phyloP scores from a whole-genome alignment of 2,797 vertebrate species.

The Lagocephalus sceleratus region DNA sequence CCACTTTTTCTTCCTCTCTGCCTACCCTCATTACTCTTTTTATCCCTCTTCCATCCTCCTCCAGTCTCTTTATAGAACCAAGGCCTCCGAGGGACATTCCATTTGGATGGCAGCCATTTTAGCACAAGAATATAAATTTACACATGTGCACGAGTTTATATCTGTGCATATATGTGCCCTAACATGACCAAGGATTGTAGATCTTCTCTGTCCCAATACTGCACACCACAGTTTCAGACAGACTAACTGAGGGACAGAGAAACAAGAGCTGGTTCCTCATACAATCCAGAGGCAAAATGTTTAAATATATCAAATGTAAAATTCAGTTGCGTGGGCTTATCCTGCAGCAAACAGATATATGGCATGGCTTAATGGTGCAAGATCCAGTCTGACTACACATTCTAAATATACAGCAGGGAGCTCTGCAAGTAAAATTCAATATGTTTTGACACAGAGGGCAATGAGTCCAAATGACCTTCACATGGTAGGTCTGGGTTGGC shows the following conservation, averaged over 20 bases:
- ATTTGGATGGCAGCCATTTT: constrained; percentile 74
- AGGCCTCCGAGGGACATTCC: constrained; percentile 68
- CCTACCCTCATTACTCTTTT: constrained; percentile 56
- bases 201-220: constrained; percentile 44
- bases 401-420: constrained; percentile 59
- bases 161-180: constrained; percentile 34
- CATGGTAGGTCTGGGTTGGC: constrained; percentile 64
- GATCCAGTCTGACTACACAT: constrained; percentile 33
- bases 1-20: constrained; percentile 41
- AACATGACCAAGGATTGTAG: constrained; percentile 40
- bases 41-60: constrained; percentile 56
- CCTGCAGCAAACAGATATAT: constrained; percentile 39
- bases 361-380: constrained; percentile 34
- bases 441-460: constrained; percentile 53
- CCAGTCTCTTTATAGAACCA: constrained; percentile 67
- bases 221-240: constrained; percentile 32
- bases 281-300: constrained; percentile 38
- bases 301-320: constrained; percentile 36
- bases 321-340: constrained; percentile 44
- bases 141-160: constrained; percentile 35
- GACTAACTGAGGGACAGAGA: constrained; percentile 50
- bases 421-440: constrained; percentile 56
- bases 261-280: constrained; percentile 42
- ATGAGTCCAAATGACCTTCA: constrained; percentile 70
- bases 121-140: constrained; percentile 65